A percentile compares a stretch with the other conserved stretches of the same genome.
phyloP scores from a whole-genome alignment of 2,113 vertebrate genomes.

The Oostethus manadensis region DNA sequence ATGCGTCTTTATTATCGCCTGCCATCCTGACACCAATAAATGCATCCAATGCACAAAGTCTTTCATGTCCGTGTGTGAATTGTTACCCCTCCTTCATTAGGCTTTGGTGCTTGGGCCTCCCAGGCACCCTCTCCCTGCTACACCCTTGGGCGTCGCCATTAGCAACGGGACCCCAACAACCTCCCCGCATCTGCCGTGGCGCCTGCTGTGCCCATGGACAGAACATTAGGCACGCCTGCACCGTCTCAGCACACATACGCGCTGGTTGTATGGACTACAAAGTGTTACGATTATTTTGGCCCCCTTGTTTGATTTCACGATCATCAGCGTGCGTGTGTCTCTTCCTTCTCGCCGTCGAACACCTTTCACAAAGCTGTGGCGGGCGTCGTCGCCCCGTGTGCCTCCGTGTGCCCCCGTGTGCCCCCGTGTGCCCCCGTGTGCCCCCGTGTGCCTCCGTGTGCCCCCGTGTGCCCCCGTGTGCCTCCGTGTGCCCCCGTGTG shows the following conservation, averaged over 20 bases:
- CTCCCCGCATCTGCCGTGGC: constrained; percentile 56
- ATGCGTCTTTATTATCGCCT: neutral
- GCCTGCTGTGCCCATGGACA: constrained; percentile 43
- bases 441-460: constrained; percentile 42
- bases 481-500: constrained; percentile 43
- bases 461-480: constrained; percentile 44
- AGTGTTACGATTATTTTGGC: neutral
- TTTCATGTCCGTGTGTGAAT: neutral
- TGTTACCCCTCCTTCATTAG: constrained; percentile 53
- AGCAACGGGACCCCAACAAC: constrained; percentile 55
- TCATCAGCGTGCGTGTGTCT: too few species aligned
- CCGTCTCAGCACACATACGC: too few species aligned
- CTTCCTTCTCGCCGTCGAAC: too few species aligned
- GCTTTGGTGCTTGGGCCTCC: constrained; percentile 55
- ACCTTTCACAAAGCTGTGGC: neutral
- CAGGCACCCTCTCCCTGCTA: constrained; percentile 38
- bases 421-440: constrained; percentile 45
- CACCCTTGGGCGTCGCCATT: constrained; percentile 59
- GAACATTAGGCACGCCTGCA: neutral
- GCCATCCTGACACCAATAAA: constrained; percentile 44
- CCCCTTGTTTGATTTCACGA: too few species aligned
- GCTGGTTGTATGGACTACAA: too few species aligned
- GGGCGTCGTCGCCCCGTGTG: too few species aligned
- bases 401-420: constrained; percentile 43
- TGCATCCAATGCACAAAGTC: constrained; percentile 8